Base-by-base conservation (phyloP, 2,113 vertebrate species). In the Callaeas wilsoni region DNA sequence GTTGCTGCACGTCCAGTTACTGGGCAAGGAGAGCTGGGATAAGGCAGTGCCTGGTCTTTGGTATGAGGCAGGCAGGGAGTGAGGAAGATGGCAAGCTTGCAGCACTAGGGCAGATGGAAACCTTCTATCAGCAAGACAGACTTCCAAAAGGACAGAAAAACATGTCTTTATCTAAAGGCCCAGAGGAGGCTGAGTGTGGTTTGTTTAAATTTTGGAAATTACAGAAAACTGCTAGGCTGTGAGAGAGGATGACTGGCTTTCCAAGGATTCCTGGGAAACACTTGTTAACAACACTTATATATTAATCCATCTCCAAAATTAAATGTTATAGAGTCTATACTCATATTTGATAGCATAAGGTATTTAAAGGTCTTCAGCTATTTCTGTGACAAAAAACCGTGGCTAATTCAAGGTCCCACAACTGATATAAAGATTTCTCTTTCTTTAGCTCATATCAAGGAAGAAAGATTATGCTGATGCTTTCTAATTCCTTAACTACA, bases 81-180 rank as follows among this genome's bases (percentile, higher is more conserved):
- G 29, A 64, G 49, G 46, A 69, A 39, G 32, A 35, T 10, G 16
- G 10, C 7, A 69, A 39, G 4, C 8, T 39, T 64, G 12, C 30
- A 39, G 23, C 18, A 39, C 0, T 0, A 65, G 32, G 14, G 7
- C 33, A 21, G 12, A 32, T 13, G 27, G 49, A 23, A 92, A 13
- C 7, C 13, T 64, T 16, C n/a, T 39, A 37, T 39, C 17, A 46
- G 4, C 5, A 52, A 20, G 17, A 42, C 2, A 53, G 44, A 42
- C 6, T 63, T 85, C 29, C 0, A 8, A 76, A 53, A 59, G 18
- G 13, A 33, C 7, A 22, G 13, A 47, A 93, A 71, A 57, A 15
- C 8, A n/a, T 0, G 0, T 7, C 5, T 44, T 70, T 69, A 75
- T 68, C 30, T 50, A n/a, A 68, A 68, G 13, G 12, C 5, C 3